A percentile compares a stretch with the other conserved stretches of the same genome.
Conservation (phyloP, 2,113 vertebrate genomes). For the Rhineura floridana region DNA sequence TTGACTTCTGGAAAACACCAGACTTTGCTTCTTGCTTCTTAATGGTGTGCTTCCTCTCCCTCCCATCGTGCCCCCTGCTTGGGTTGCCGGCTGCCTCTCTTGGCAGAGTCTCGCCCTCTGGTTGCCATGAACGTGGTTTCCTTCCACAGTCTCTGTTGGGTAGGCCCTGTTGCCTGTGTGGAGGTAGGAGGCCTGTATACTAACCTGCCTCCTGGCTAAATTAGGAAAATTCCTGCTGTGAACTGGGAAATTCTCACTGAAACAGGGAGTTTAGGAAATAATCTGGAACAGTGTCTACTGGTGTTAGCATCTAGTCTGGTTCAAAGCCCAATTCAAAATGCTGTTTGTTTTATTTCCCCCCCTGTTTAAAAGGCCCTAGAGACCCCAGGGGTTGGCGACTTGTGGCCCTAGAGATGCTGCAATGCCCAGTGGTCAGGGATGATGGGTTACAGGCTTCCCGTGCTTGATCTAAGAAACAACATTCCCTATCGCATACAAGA, state of each 20-base stretch:
- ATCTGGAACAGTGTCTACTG: neutral
- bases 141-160: neutral
- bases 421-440: too few species aligned
- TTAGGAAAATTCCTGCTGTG: slow-evolving; percentile 37
- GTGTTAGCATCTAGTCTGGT: neutral
- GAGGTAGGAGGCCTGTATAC: neutral
- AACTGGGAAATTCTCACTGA: neutral
- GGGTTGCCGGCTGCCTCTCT: neutral
- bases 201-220: slow-evolving; percentile 46
- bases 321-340: neutral
- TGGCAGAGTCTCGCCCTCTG: neutral
- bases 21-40: neutral
- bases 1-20: neutral
- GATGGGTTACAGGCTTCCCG: too few species aligned
- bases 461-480: too few species aligned
- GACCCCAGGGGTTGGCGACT: too few species aligned
- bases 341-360: too few species aligned
- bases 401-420: too few species aligned
- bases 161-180: neutral
- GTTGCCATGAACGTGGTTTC: neutral
- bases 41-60: neutral
- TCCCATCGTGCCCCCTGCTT: neutral
- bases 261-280: neutral
- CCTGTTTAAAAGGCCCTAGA: too few species aligned
- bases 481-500: too few species aligned